Base-by-base conservation (phyloP, 2,797 vertebrate genomes). In the Betta splendens region DNA sequence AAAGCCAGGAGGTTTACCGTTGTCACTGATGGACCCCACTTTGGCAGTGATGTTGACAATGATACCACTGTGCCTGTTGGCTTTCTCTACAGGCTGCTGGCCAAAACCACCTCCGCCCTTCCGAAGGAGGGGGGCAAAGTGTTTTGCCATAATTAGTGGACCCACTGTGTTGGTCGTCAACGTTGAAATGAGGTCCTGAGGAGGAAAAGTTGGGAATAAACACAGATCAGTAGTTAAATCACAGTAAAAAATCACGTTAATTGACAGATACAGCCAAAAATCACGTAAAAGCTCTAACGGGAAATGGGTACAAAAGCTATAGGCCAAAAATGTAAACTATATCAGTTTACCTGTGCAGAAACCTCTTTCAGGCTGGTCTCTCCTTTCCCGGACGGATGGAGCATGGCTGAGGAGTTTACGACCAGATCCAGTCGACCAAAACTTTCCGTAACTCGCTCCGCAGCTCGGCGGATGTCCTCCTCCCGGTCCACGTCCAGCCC, bases 331-430 rank as follows among this genome's bases (percentile, higher is more conserved):
- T n/a, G n/a, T n/a, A n/a, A n/a, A n/a, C n/a, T n/a, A n/a, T n/a
- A n/a, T n/a, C n/a, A n/a, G 2, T 5, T 49, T 39, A 91, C 91
- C 85, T 90, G 72, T 16, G 89, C 85, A 11, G 88, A 84, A 7
- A 92, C 87, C 5, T 92, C 90, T 17, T 82, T 76, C 32, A 93
- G 77, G 31, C 91, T 90, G 3, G 88, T 93, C 64, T 93, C 91
- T 43, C 92, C 92, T 72, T 85, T 91, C 1, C 89, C 89, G 0
- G 88, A 85, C 0, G 90, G 90, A 7, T 91, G 93, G 49, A 93
- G 87, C 78, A 92, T 72, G 5, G 89, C 92, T 1, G 91, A 77
- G 7, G 71, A 82, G 79, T 93, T 92, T 18, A 92, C 61, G 1
- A 92, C 48, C 22, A 91, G 76, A 45, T 93, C 92, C 53, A 92